Evolutionary conservation across 1,140 invertebrate species (phyloP).

Genomic region (Stenopsyche tienmushanensis): DNA sequence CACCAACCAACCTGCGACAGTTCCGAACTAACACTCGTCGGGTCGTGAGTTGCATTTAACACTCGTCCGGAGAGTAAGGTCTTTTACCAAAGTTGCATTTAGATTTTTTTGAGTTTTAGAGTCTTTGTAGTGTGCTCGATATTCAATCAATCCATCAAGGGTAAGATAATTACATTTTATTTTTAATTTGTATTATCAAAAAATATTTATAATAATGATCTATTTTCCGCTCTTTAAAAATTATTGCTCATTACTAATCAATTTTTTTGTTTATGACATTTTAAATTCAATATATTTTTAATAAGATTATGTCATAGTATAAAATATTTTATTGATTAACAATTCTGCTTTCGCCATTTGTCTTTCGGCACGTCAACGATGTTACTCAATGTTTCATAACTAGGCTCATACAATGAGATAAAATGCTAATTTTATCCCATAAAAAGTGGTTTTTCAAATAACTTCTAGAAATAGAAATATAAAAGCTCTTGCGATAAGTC

Average conservation of each 20-base stretch:
- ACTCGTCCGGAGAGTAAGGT: background rate
- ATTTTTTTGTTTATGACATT: too few species aligned
- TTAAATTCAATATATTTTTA: too few species aligned
- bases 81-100: background rate
- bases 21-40: slow-evolving; percentile 8
- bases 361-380: background rate
- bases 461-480: too few species aligned
- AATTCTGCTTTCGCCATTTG: background rate
- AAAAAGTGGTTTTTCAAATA: background rate
- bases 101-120: background rate
- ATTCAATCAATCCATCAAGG: background rate
- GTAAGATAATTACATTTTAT: background rate
- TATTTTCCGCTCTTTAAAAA: background rate
- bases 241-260: too few species aligned
- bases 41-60: slow-evolving; percentile 10
- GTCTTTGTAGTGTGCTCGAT: background rate
- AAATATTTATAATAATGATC: background rate
- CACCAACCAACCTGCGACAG: slow-evolving; percentile 8
- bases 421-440: background rate
- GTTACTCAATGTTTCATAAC: background rate
- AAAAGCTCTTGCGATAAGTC: too few species aligned
- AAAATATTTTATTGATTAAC: background rate
- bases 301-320: too few species aligned
- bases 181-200: background rate
- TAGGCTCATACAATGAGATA: background rate